Evolutionary conservation across 2,797 vertebrate species (phyloP).

Genomic region (Anisognathus igniventris): DNA sequence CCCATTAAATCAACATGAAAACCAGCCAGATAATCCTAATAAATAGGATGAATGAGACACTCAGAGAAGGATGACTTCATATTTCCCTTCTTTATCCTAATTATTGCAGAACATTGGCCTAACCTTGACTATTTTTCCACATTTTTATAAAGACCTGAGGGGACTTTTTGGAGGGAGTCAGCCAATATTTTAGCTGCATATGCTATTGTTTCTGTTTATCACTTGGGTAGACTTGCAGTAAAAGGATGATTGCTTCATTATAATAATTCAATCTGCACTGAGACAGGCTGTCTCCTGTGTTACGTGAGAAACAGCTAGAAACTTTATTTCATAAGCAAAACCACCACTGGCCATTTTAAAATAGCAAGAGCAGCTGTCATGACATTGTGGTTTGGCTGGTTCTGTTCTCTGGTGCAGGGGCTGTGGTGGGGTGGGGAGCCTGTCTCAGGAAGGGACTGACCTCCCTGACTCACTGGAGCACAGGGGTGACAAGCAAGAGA

Average conservation of each 20-base stretch:
- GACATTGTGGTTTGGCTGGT: not conserved
- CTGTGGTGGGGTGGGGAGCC: not conserved
- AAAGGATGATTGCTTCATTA: constrained; percentile 10
- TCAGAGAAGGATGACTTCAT: not conserved
- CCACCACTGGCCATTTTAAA: not conserved
- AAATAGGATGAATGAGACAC: not conserved
- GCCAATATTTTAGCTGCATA: not conserved
- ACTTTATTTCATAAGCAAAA: constrained; percentile 27
- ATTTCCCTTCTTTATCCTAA: not conserved
- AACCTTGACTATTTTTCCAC: not conserved
- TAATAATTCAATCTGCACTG: constrained; percentile 13
- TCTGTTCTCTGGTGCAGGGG: not conserved
- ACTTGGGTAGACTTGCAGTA: not conserved
- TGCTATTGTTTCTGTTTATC: constrained; percentile 24
- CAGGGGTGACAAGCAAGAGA: not conserved
- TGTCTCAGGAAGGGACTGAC: not conserved
- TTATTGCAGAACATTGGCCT: not conserved
- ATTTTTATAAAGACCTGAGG: not conserved
- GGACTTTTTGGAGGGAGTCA: not conserved
- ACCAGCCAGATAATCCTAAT: not conserved
- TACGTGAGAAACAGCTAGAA: constrained; percentile 11
- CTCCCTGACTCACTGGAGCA: not conserved
- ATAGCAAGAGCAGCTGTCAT: not conserved
- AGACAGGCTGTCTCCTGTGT: constrained; percentile 29
- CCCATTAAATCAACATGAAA: not conserved